Base-by-base conservation (phyloP, 2,888 invertebrate genomes). In the Erebia aethiops region DNA sequence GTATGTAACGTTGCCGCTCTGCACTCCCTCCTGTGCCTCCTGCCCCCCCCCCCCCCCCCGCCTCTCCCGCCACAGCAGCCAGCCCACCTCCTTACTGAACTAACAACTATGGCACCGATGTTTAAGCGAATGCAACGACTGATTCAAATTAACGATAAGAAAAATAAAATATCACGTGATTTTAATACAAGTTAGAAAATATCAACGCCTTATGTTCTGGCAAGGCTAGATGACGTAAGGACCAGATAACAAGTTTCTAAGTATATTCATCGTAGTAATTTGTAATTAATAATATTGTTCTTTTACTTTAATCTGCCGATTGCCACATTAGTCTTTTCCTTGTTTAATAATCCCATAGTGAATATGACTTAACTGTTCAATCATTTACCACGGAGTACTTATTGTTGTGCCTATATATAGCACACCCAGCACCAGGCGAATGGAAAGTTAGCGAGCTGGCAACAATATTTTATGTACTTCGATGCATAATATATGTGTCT, bases 401-500 rank as follows among this genome's bases (percentile, higher is more conserved):
- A 87, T 86, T 86, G 85, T 87, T 81, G 82, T 78, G 80, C 84
- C 86, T 91, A 91, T 90, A 89, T 91, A 87, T 89, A 90, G 88
- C 86, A 78, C 81, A 84, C 79, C 79, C 82, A 85, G 82, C 84
- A 84, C 83, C 83, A 84, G 81, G 83, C 87, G 85, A 91, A 87
- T 91, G 90, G 90, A 91, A 91, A 91, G 91, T 89, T 86, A 87
- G 85, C 87, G 86, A 85, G 85, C 85, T 88, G 87, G 89, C 87
- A 89, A 87, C 84, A 75, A 77, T 85, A 83, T 82, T 57, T 80
- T 80, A 82, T 80, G 76, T 77, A 77, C 77, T 76, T 78, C 77
- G 72, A 75, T 79, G 78, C 75, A 77, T 77, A 72, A 75, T 75
- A 76, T 70, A 74, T 74, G 67, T 73, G 67, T 75, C 72, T 77